phyloP scores from a whole-genome alignment of 2,113 vertebrate species.

The Tenebrosternarchus preto region DNA sequence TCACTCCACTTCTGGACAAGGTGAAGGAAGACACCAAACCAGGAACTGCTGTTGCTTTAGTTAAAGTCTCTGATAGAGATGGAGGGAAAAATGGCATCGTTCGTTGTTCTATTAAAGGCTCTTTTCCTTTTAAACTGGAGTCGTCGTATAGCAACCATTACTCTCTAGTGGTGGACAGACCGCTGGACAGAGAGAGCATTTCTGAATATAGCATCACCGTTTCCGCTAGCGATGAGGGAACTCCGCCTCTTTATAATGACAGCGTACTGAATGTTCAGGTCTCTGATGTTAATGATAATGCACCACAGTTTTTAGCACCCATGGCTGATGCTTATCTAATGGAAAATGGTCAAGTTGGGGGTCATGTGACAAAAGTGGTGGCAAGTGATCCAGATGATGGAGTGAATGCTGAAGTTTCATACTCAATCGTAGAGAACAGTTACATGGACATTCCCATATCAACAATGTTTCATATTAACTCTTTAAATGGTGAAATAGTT shows the following conservation, averaged over 20 bases:
- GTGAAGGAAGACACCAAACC: constrained; percentile 74
- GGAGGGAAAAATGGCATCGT: constrained; percentile 74
- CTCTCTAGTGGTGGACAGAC: constrained; percentile 66
- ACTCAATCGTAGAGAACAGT: constrained; percentile 63
- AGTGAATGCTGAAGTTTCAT: constrained; percentile 71
- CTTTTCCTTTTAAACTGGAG: constrained; percentile 70
- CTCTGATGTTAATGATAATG: constrained; percentile 73
- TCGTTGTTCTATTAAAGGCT: constrained; percentile 60
- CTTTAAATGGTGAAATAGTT: constrained; percentile 73
- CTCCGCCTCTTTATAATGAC: constrained; percentile 65
- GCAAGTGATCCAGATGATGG: constrained; percentile 71
- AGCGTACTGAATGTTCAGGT: constrained; percentile 66
- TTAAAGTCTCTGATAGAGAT: constrained; percentile 82
- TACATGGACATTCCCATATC: constrained; percentile 23
- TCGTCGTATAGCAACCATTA: constrained; percentile 72
- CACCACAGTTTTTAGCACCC: constrained; percentile 63
- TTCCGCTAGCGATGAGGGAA: constrained; percentile 66
- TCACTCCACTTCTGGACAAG: constrained; percentile 77
- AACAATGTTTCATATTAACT: constrained; percentile 45
- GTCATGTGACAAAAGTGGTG: constrained; percentile 68
- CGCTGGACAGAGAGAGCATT: constrained; percentile 73
- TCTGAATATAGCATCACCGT: constrained; percentile 71
- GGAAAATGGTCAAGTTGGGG: constrained; percentile 74
- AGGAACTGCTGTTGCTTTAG: constrained; percentile 81
- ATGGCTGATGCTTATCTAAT: constrained; percentile 74